Percentiles rank a stretch among this genome's conserved stretches.
These are phyloP conservation scores for Chaunax sp. DNA, from an alignment of 2,797 vertebrate genomes.

Conservation along the genomic window DNA sequence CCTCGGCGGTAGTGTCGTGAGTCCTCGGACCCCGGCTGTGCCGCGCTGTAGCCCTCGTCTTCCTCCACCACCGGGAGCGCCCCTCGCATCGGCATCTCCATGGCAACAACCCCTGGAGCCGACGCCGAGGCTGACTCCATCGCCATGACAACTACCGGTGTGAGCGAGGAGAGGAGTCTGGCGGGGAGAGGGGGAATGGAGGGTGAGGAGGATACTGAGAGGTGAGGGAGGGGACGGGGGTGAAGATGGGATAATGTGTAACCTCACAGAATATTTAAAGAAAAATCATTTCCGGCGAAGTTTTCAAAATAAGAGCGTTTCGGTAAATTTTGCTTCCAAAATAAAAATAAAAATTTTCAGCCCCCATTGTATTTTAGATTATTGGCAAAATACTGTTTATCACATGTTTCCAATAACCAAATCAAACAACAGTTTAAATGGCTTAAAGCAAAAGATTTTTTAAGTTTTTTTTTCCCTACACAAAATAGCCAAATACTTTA, in stretches of 20 bases:
- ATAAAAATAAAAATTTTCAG: no score
- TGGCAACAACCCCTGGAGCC: conserved; percentile 85
- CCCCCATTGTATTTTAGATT: no score
- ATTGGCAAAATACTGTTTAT: no score
- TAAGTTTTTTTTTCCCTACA: no score
- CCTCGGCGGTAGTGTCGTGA: conserved; percentile 73
- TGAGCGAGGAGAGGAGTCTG: conserved; percentile 53
- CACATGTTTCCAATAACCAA: no score
- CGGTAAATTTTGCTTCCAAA: no score
- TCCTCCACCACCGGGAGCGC: conserved; percentile 80
- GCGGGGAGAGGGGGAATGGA: conserved; percentile 14
- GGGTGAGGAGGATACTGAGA: conserved; percentile 14
- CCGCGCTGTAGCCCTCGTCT: conserved; percentile 66
- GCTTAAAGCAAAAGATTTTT: no score
- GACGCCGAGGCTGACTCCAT: conserved; percentile 83
- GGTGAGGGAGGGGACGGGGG: neutral
- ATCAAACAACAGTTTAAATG: no score
- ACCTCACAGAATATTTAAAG: neutral
- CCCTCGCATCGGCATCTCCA: conserved; percentile 87
- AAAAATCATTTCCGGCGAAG: conserved; percentile 12
- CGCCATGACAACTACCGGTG: conserved; percentile 91
- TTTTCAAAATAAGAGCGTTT: conserved; percentile 50
- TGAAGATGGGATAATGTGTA: neutral
- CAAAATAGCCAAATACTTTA: no score
- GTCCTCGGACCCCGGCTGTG: conserved; percentile 64